phyloP scores from a whole-genome alignment of 2,888 invertebrate species.

The Automeris io region DNA sequence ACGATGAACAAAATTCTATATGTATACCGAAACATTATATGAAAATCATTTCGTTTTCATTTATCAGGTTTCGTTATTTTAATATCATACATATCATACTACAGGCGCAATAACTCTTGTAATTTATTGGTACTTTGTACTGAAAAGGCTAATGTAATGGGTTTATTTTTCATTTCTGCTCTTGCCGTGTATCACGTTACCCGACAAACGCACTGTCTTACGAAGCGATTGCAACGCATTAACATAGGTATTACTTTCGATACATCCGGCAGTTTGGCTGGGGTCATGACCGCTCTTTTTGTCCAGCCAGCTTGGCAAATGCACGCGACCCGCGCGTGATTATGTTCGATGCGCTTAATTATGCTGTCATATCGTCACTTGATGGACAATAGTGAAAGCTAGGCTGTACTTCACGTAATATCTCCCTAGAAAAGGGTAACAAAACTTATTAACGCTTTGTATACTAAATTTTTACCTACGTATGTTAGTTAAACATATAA shows the following conservation, averaged over 20 bases:
- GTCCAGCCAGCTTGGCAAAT: constrained; percentile 40
- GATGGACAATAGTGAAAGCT: constrained; percentile 70
- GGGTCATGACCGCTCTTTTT: constrained; percentile 70
- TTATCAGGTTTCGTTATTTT: background rate
- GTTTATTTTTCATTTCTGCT: no score
- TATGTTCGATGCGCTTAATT: constrained; percentile 71
- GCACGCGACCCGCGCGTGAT: constrained; percentile 62
- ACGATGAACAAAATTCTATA: constrained; percentile 14
- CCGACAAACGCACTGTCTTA: constrained; percentile 12
- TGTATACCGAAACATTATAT: constrained; percentile 3
- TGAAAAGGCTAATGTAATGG: no score
- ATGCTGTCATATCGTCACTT: constrained; percentile 72
- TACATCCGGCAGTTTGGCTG: constrained; percentile 65
- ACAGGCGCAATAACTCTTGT: no score
- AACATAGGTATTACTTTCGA: constrained; percentile 64
- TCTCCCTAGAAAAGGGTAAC: no score
- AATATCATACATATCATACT: background rate
- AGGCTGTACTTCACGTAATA: constrained; percentile 20
- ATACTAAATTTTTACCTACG: background rate
- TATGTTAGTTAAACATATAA: no score
- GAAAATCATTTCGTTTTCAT: constrained; percentile 1
- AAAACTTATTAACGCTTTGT: background rate
- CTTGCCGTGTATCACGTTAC: no score
- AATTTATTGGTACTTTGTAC: no score
- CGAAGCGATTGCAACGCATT: constrained; percentile 27